Evolutionary conservation across 2,888 invertebrate species (phyloP), one percentile per base, ranked within the genome.

Genomic region (Drosophila flavopinicola): DNA sequence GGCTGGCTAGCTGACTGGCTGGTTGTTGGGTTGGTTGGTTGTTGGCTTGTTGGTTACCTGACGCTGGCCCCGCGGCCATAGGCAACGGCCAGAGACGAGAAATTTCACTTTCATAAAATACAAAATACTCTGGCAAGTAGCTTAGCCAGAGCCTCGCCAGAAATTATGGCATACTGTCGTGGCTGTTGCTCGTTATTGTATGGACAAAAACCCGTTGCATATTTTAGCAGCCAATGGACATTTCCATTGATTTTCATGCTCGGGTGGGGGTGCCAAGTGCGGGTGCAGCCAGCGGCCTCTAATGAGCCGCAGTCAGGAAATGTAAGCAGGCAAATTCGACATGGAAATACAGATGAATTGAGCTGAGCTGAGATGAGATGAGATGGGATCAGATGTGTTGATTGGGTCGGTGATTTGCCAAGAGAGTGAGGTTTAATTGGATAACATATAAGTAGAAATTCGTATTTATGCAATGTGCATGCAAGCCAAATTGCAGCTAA

Each of bases 31-130:
- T 38, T 39, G 45, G 13, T 25, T 25, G 66, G 37, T 32, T 38
- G 24, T 44, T 47, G 27, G 41, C n/a, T n/a, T n/a, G 17, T 70
- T 66, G 66, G 58, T 57, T 63, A 57, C 67, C 68, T 32, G 68
- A 42, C 32, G 48, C 41, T 74, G 74, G 75, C 69, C 71, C 75
- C 69, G 64, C 64, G 69, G 71, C 63, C 23, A 67, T 45, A 51
- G 30, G 48, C 35, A 42, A 35, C 11, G 20, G 30, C 59, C 23
- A 51, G 47, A 63, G 64, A 70, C 66, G 58, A 51, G 57, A 74
- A 75, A 74, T 74, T 74, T 74, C 74, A 74, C 74, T 74, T 74
- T 74, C 76, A 74, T 75, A 60, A 75, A 71, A 71, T 57, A 57
- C 57, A 58, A 72, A 68, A 74, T 65, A 68, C 65, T 57, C 74